Evolutionary conservation across 1,140 invertebrate species (phyloP), one percentile per base, ranked within the genome.

Genomic region (Drosophila nikananu): DNA sequence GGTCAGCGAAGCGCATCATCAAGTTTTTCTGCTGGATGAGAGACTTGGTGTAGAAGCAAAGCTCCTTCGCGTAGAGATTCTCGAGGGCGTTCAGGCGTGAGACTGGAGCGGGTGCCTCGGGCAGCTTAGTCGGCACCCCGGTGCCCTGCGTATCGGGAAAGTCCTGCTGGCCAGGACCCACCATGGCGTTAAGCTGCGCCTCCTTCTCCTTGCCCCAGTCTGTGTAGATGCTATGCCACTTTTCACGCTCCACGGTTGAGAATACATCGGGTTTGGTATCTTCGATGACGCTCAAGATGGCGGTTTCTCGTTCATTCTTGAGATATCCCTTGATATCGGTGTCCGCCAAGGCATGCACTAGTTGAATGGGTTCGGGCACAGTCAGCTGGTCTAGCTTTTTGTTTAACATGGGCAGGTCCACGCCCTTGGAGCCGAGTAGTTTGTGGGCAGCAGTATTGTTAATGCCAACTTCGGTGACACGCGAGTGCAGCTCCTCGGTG

Each of bases 301-400:
- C 97, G 95, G 98, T 99, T 94, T 99, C 97, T 62, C 97, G 95
- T 94, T 99, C 98, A 95, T 98, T 98, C 93, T 96, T 96, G 5
- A 99, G 93, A 93, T 97, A 99, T 81, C 96, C 97, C 81, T 97
- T 95, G 72, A 98, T 96, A 94, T 99, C 98, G 25, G 97, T 97
- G 90, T 98, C 97, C 48, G 96, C 95, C 39, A 98, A 96, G 2
- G 97, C 97, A 93, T 98, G 97, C 37, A 98, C 93, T 1, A 97
- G 96, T 91, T 98, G 97, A 94, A 98, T 97, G 48, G 97, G 97
- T 64, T 96, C 94, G 65, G 96, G 95, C 7, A 97, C 95, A 93
- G 96, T 98, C 1, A 99, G 94, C 3, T 96, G 96, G 93, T 98
- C 97, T 17, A 99, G 94, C 91, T 98, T 98, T 83, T 98, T 97